Conservation (phyloP, 2,888 invertebrate genomes). For the Balanococcus diminutus region DNA sequence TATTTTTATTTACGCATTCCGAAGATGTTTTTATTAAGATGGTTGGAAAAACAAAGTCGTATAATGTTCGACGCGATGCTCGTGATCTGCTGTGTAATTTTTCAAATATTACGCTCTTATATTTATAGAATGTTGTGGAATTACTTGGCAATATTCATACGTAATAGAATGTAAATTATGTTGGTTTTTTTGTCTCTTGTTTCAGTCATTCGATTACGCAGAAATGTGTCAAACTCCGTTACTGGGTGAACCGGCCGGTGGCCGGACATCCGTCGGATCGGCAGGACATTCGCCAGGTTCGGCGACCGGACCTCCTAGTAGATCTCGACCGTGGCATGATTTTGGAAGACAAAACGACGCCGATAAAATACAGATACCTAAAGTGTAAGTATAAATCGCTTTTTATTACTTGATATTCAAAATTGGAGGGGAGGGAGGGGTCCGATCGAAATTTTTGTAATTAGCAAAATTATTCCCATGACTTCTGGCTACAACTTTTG, state of each 20-base stretch:
- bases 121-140: no score
- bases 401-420: no score
- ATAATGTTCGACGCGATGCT: background rate
- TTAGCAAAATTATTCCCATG: no score
- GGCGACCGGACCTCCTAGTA: constrained; percentile 60
- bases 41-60: background rate
- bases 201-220: constrained; percentile 78
- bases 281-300: constrained; percentile 57
- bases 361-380: constrained; percentile 96
- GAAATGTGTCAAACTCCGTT: constrained; percentile 76
- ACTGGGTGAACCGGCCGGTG: constrained; percentile 58
- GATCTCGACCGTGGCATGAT: constrained; percentile 91
- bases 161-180: background rate
- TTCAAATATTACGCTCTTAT: background rate
- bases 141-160: no score
- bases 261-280: constrained; percentile 57
- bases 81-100: background rate
- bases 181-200: background rate
- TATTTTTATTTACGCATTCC: constrained; percentile 25
- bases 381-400: constrained; percentile 81
- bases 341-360: constrained; percentile 92
- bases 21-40: background rate
- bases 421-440: no score
- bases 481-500: no score
- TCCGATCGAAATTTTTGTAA: no score